Evolutionary conservation across 2,888 invertebrate species (phyloP).

Genomic region (Eumacrocentrus americanus): DNA sequence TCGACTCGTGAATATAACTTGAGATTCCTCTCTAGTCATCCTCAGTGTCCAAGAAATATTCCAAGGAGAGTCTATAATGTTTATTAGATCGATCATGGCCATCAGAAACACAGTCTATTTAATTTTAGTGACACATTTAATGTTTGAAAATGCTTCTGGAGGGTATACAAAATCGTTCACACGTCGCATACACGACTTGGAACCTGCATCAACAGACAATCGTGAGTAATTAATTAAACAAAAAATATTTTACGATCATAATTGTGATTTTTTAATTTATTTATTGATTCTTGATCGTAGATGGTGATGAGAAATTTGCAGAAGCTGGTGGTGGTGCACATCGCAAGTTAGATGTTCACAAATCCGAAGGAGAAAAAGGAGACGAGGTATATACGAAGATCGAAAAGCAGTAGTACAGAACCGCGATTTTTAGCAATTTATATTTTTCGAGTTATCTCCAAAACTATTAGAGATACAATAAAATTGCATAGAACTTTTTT

Average conservation of each 20-base stretch:
- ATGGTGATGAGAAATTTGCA: slow-evolving; percentile 41
- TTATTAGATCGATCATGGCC: too few relatives aligned
- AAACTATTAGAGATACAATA: too few relatives aligned
- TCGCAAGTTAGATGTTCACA: slow-evolving; percentile 43
- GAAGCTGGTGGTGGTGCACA: slow-evolving; percentile 43
- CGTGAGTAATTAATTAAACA: not conserved
- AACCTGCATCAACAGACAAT: not conserved
- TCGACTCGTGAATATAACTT: not conserved
- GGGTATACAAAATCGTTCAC: too few relatives aligned
- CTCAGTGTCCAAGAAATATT: not conserved
- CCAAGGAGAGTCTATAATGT: not conserved
- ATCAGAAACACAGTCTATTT: not conserved
- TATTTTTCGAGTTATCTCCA: too few relatives aligned
- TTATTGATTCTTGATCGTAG: slow-evolving; percentile 39
- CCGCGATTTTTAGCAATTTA: not conserved
- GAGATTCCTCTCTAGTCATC: not conserved
- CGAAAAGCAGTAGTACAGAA: not conserved
- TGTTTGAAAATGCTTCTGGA: not conserved
- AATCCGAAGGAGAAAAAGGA: slow-evolving; percentile 40
- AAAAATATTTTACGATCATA: not conserved
- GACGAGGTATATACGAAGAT: slow-evolving; percentile 44
- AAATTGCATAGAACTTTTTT: too few relatives aligned
- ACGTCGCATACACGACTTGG: not conserved
- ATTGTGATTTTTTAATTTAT: not conserved
- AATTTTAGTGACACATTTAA: not conserved